phyloP scores from a whole-genome alignment of 2,113 vertebrate species.

The Elgaria multicarinata region DNA sequence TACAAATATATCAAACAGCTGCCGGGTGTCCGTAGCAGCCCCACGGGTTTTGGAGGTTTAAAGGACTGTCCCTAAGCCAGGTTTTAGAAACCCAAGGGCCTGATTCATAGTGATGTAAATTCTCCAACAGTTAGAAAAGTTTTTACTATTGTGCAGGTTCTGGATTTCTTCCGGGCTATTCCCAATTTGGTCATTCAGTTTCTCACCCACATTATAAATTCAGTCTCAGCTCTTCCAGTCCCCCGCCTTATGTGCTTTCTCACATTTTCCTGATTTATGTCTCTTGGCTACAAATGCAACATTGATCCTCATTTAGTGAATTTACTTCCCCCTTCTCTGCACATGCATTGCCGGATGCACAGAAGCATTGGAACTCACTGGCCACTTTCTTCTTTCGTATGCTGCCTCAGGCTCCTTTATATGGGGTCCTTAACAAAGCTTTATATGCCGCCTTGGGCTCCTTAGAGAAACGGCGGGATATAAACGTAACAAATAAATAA shows the following conservation, averaged over 20 bases:
- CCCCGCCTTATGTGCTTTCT: slow-evolving; percentile 65
- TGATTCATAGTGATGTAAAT: background rate
- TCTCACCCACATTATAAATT: slow-evolving; percentile 39
- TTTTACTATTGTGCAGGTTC: rapidly evolving
- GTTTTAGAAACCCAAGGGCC: background rate
- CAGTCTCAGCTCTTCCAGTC: slow-evolving; percentile 26
- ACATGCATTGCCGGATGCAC: slow-evolving; percentile 31
- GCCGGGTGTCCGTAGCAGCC: background rate
- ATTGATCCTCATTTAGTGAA: slow-evolving; percentile 51
- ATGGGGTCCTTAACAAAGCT: too few species aligned
- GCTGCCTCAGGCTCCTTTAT: too few species aligned
- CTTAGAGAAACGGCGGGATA: too few species aligned
- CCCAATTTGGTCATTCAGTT: slow-evolving; percentile 29
- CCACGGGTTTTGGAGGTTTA: background rate
- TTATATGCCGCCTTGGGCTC: too few species aligned
- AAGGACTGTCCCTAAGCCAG: rapidly evolving
- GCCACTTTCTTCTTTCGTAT: background rate
- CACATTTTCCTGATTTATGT: slow-evolving; percentile 40
- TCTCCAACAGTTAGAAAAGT: background rate
- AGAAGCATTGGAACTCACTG: background rate
- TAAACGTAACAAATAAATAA: too few species aligned
- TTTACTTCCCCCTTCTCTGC: slow-evolving; percentile 63
- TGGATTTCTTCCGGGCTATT: background rate
- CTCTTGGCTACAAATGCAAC: slow-evolving; percentile 48
- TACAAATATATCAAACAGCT: background rate